phyloP scores from a whole-genome alignment of 2,888 invertebrate species.

The Orthosia cruda region DNA sequence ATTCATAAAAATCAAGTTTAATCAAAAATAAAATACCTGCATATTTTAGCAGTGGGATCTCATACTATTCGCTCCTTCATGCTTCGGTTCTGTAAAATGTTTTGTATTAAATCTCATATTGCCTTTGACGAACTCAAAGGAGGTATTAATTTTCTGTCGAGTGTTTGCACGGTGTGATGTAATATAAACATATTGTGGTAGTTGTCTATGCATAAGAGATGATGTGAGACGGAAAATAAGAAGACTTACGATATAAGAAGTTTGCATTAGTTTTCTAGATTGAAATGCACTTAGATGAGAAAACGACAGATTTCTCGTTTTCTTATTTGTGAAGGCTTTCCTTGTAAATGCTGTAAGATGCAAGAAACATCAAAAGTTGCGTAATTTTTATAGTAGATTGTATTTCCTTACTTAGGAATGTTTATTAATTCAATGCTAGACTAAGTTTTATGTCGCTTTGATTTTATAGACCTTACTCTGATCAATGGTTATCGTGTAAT shows the following conservation, averaged over 20 bases:
- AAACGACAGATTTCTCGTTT: not conserved
- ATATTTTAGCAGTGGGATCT: no score
- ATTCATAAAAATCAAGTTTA: no score
- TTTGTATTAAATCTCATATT: conserved; percentile 31
- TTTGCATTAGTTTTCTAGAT: not conserved
- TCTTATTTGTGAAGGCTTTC: not conserved
- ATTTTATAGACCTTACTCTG: no score
- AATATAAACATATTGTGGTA: not conserved
- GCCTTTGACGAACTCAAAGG: conserved; percentile 15
- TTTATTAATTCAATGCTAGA: no score
- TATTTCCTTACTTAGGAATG: no score
- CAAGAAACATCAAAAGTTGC: no score
- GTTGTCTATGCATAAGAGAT: not conserved
- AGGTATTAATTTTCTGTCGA: conserved; percentile 15
- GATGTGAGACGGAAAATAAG: not conserved
- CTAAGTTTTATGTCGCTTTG: no score
- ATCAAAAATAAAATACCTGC: no score
- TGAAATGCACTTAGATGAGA: not conserved
- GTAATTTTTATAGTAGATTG: no score
- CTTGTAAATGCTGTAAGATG: not conserved
- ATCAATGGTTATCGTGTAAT: no score
- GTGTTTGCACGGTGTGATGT: not conserved
- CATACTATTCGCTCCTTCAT: not conserved
- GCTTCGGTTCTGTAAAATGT: conserved; percentile 15
- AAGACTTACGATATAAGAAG: not conserved